Evolutionary conservation across 64 coral and sea anemone genomes (phyloP), one percentile per base, ranked within the genome.

Genomic region (Montipora capricornis): DNA sequence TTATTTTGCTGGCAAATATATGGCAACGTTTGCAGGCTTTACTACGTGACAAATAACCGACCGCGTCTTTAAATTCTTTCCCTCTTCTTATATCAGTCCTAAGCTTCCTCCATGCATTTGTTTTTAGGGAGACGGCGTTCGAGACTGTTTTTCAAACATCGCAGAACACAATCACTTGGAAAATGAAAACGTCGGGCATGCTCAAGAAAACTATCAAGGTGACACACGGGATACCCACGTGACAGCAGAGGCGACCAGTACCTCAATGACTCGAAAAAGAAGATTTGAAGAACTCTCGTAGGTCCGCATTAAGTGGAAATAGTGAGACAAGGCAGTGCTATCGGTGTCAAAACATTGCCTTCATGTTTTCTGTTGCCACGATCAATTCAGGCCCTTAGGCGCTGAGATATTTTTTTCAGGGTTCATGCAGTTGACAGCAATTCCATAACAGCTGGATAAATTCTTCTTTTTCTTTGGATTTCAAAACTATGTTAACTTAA

Each of bases 271-370:
- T 8, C 78, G 89, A 17, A 98, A 98, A 79, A 91, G 96, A 88
- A 45, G 89, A 24, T 92, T 98, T 84, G 93, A 98, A 76, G 93
- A 98, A 84, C 62, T 98, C 46, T 82, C 82, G 7, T 86, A 68
- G n/a, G 20, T 6, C 11, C 0, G 53, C 68, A 71, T 71, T 71
- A n/a, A n/a, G n/a, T n/a, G 68, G 1, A 29, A 71, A 71, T 15
- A 22, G 16, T 24, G 20, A 6, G 68, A 71, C 14, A 64, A 64
- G 14, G 61, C 61, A 64, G 9, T 12, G 61, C 3, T 16, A 64
- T 1, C 61, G 13, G 61, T 10, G 3, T 8, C 52, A 8, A 11
- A 64, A 64, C 61, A 14, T 64, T 64, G 0, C 14, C 61, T 16
- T 64, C 10, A 14, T 64, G 10, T 64, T 64, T 55, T 6, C 5